phyloP scores from a whole-genome alignment of 2,888 invertebrate species.

The Eilema griseolum region DNA sequence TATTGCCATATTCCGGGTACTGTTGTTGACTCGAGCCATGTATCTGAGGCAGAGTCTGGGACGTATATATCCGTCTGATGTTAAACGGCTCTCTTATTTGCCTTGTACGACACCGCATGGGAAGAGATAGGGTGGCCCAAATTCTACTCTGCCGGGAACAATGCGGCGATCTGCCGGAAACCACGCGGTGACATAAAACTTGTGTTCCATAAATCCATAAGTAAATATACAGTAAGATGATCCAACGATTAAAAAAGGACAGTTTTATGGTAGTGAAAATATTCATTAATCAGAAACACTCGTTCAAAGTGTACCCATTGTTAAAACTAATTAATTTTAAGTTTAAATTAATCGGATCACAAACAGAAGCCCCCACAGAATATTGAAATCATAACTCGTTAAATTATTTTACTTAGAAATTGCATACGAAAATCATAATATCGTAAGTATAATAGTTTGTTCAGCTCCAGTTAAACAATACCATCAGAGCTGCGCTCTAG shows the following conservation, averaged over 20 bases:
- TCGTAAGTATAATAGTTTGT: slow-evolving; percentile 49
- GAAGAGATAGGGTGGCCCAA: no score
- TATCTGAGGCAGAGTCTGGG: no score
- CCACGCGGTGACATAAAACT: no score
- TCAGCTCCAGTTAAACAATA: slow-evolving; percentile 55
- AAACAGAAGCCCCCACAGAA: neutral
- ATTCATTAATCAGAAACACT: neutral
- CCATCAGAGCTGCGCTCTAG: slow-evolving; percentile 48
- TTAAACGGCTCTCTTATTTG: no score
- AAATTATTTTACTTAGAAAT: slow-evolving; percentile 25
- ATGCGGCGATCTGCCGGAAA: no score
- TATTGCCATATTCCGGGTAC: no score
- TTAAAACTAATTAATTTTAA: neutral
- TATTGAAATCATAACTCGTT: neutral
- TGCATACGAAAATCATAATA: slow-evolving; percentile 32
- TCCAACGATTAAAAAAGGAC: neutral
- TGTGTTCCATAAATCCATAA: no score
- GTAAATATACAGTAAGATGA: no score
- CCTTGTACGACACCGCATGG: no score
- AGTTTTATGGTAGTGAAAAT: neutral
- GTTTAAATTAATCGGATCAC: neutral
- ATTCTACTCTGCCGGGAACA: no score
- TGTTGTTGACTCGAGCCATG: no score
- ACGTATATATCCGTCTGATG: no score
- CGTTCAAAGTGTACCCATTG: neutral